These are phyloP conservation scores for Paracyclopina nana DNA, from an alignment of 1,140 invertebrate genomes.

Conservation along the genomic window DNA sequence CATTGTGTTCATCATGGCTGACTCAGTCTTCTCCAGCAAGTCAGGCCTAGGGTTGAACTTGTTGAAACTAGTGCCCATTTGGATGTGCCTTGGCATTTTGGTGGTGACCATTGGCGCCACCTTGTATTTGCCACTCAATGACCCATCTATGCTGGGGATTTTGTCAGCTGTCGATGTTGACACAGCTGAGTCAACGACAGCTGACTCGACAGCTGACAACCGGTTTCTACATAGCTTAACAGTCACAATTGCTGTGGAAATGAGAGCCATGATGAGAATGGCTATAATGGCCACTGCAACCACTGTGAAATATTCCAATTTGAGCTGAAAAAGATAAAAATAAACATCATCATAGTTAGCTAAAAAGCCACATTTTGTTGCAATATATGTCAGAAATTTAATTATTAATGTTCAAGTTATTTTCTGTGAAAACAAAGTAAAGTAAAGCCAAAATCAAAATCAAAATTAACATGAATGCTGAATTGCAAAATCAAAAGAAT, in stretches of 20 bases:
- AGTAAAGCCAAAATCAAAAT: no score
- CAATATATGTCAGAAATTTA: no score
- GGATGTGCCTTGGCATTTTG: slow-evolving; percentile 11
- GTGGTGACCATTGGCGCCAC: background rate
- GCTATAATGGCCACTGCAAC: slow-evolving; percentile 9
- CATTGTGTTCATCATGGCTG: no score
- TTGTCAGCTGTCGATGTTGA: no score
- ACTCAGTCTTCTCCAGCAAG: background rate
- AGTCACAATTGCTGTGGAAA: background rate
- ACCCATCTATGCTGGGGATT: background rate
- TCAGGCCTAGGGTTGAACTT: no score
- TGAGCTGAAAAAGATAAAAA: slow-evolving; percentile 12
- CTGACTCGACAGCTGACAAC: background rate
- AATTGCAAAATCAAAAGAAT: no score
- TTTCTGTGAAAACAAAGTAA: no score
- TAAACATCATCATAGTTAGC: no score
- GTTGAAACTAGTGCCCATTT: slow-evolving; percentile 14
- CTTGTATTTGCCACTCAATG: background rate
- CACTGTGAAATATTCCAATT: slow-evolving; percentile 8
- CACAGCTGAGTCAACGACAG: no score
- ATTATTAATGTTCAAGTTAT: no score
- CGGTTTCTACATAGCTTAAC: background rate
- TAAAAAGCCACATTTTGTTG: no score
- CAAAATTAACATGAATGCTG: no score
- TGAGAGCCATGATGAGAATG: slow-evolving; percentile 5